phyloP scores from a whole-genome alignment of 2,113 vertebrate genomes.

The Sander lucioperca region DNA sequence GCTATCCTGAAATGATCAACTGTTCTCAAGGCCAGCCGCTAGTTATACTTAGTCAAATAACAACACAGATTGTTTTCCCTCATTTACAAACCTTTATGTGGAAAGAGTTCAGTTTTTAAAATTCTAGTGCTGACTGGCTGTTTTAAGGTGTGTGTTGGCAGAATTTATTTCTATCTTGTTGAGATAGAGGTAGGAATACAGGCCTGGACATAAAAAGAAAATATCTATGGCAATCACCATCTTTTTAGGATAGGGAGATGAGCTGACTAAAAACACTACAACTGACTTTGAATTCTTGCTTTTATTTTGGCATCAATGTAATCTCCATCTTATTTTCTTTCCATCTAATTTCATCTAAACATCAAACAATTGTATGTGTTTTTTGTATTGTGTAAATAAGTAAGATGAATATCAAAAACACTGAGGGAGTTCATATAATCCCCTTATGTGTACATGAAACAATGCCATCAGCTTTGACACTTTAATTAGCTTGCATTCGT shows the following conservation, averaged over 20 bases:
- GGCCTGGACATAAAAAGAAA: conserved; percentile 29
- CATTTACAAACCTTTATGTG: conserved; percentile 20
- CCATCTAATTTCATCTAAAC: neutral
- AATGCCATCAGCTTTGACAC: conserved; percentile 72
- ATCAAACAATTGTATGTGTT: neutral
- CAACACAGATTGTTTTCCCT: conserved; percentile 18
- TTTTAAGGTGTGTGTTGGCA: conserved; percentile 14
- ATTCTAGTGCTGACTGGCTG: conserved; percentile 25
- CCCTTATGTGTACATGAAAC: conserved; percentile 61
- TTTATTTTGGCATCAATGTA: neutral
- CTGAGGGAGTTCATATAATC: conserved; percentile 35
- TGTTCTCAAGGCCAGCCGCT: conserved; percentile 19
- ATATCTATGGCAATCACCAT: neutral
- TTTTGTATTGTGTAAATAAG: neutral
- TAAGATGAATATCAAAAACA: conserved; percentile 16
- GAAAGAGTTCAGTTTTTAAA: conserved; percentile 1
- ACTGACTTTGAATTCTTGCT: conserved; percentile 2
- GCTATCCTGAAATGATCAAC: conserved; percentile 37
- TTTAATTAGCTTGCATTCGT: conserved; percentile 75
- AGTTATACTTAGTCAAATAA: conserved; percentile 19
- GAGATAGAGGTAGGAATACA: conserved; percentile 24
- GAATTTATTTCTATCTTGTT: conserved; percentile 14
- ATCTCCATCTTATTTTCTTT: neutral
- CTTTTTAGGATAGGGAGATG: neutral
- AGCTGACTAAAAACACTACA: conserved; percentile 8